Base-by-base conservation (phyloP, 2,888 invertebrate genomes). In the Amiota communis region DNA sequence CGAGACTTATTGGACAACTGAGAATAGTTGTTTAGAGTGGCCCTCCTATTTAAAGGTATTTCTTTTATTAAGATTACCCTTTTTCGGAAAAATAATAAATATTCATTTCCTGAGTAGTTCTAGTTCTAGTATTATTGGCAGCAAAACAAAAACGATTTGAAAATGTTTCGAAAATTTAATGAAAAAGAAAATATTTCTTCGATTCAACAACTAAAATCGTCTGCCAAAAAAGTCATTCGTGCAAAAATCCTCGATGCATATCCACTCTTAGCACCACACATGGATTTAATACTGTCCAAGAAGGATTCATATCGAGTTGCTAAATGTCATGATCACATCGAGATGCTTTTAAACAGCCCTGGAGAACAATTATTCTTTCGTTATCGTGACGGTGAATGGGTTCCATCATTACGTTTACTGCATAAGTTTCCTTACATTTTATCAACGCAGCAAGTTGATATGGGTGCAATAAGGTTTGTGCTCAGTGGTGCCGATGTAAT, bases 401-500 rank as follows among this genome's bases (percentile, higher is more conserved):
- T 98, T 93, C 99, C 99, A 0, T 97, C 98, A 0, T 91, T 99
- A 76, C 93, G 95, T 84, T 92, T 99, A 74, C 91, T 99, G 76
- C 99, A 99, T 90, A 98, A 98, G 92, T 99, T 95, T 92, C 98
- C 98, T 47, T 98, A 98, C 90, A 96, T 97, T 90, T 91, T 97
- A 79, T 96, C 97, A 17, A 94, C 96, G 93, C 94, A 96, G 91
- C 97, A 97, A 92, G 99, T 99, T 2, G 99, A 99, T 90, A 98
- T 98, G 90, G 99, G 99, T 77, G 99, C 99, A 1, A 99, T 99
- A 81, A 93, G 97, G 74, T 99, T 99, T 91, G 98, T 99, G 17
- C 92, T 99, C 70, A 98, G 98, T 90, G 99, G 99, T 51, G 99
- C 99, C 68, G 98, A 99, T 90, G 98, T 99, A 81, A 99, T 99